Percentiles rank a stretch among this genome's conserved stretches.
These are phyloP conservation scores for Linhomoeus sp. DNA, from an alignment of 2,888 invertebrate species.

Conservation along the genomic window DNA sequence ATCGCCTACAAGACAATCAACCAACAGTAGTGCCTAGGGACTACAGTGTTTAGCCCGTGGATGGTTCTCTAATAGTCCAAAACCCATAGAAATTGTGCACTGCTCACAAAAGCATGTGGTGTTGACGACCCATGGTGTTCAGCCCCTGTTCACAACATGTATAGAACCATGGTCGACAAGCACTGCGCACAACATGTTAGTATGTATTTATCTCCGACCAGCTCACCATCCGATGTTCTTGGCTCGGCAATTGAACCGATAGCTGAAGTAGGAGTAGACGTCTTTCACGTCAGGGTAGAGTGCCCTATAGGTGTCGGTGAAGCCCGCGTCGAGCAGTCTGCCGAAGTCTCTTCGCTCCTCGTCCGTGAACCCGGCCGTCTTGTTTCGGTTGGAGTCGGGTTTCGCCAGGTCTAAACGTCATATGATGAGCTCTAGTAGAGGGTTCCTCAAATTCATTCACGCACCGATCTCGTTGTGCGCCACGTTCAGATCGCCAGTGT, in stretches of 20 bases:
- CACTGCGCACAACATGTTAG: too few relatives aligned
- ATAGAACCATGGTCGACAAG: too few relatives aligned
- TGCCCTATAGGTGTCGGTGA: conserved; percentile 42
- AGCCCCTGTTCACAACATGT: too few relatives aligned
- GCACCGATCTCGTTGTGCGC: conserved; percentile 84
- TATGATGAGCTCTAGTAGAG: background rate
- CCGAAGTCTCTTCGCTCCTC: conserved; percentile 53
- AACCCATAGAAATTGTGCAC: too few relatives aligned
- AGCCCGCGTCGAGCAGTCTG: background rate
- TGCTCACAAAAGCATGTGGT: too few relatives aligned
- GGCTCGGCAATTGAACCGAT: conserved; percentile 60
- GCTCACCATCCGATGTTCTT: conserved; percentile 83
- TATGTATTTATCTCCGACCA: conserved; percentile 1
- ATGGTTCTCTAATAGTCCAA: too few relatives aligned
- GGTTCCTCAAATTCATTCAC: too few relatives aligned
- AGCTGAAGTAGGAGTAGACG: conserved; percentile 85
- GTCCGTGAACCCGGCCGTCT: conserved; percentile 80
- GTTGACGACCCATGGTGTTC: too few relatives aligned
- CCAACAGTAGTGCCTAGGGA: too few relatives aligned
- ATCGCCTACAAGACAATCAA: background rate
- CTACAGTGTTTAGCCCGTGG: too few relatives aligned
- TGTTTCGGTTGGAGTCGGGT: conserved; percentile 64
- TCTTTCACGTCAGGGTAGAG: conserved; percentile 58
- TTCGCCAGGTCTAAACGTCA: conserved; percentile 49
- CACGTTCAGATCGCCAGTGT: conserved; percentile 93